Evolutionary conservation across 2,888 invertebrate species (phyloP), one percentile per base, ranked within the genome.

Genomic region (Capitulum mitella): DNA sequence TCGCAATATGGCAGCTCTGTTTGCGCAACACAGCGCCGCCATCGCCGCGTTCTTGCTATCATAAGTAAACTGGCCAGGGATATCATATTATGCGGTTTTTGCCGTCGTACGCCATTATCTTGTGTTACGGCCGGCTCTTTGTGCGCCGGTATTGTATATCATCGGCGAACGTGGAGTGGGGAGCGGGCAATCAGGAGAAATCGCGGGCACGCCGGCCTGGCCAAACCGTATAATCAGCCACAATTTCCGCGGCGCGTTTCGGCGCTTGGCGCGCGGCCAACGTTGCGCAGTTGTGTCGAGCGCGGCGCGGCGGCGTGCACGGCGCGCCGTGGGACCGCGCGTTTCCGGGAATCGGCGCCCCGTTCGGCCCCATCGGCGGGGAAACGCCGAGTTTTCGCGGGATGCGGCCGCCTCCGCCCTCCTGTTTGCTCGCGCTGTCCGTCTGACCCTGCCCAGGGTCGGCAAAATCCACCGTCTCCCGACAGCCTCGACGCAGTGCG

Each of bases 21-120:
- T 51, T 51, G 51, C 51, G 51, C 51, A 51, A 51, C 51, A 22
- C 51, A 51, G 19, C 14, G 51, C 51, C 51, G 51, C 19, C 51
- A 8, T 3, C 51, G 51, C 51, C 22, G 51, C 51, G 51, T 51
- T 51, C 51, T 51, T 51, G 51, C 51, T 51, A 51, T 51, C 51
- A 51, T 51, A 51, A 51, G 51, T 51, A 51, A 51, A 51, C 51
- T 14, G 51, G 51, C 51, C 51, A 3, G 51, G 51, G 19, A 51
- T 51, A 51, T 51, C 51, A 51, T 51, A 51, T 51, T 51, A 51
- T 51, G 51, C 51, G 51, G 51, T 51, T 51, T 51, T 51, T 51
- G 51, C 51, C 19, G n/a, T 51, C 22, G 51, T 51, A 22, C 51
- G 51, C 51, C 51, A 51, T 51, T 51, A 51, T 51, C 51, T 51